These are phyloP conservation scores for Xenopus petersii DNA, from an alignment of 2,797 vertebrate genomes.

Conservation along the genomic window DNA sequence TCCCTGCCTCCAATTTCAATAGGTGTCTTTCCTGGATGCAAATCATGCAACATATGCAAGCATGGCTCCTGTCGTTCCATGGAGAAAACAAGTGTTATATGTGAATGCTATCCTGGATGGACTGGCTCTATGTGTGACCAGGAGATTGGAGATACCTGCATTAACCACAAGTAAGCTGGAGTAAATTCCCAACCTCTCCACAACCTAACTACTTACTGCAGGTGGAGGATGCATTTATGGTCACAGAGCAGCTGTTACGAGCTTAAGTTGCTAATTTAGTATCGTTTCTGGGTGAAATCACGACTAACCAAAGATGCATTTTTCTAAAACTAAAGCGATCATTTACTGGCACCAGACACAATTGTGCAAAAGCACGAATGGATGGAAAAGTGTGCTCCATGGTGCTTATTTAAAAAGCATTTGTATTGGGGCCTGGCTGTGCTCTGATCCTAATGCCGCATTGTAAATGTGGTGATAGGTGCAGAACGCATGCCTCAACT, in stretches of 20 bases:
- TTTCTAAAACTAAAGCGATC: no score
- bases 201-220: neutral
- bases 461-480: no score
- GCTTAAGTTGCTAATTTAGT: no score
- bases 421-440: no score
- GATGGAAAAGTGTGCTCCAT: no score
- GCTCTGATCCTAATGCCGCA: no score
- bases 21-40: constrained; percentile 88
- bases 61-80: constrained; percentile 84
- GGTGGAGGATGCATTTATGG: neutral
- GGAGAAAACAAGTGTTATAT: constrained; percentile 84
- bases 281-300: no score
- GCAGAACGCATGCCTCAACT: no score
- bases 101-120: constrained; percentile 86
- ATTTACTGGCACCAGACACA: no score
- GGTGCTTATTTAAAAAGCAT: no score
- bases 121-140: constrained; percentile 84
- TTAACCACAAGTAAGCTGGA: constrained; percentile 77
- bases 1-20: constrained; percentile 68
- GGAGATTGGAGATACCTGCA: constrained; percentile 76
- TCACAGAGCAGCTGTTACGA: neutral
- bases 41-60: constrained; percentile 87
- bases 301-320: no score
- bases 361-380: no score
- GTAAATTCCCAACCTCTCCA: neutral